phyloP scores from a whole-genome alignment of 2,888 invertebrate genomes.

The Agrilus biguttatus region DNA sequence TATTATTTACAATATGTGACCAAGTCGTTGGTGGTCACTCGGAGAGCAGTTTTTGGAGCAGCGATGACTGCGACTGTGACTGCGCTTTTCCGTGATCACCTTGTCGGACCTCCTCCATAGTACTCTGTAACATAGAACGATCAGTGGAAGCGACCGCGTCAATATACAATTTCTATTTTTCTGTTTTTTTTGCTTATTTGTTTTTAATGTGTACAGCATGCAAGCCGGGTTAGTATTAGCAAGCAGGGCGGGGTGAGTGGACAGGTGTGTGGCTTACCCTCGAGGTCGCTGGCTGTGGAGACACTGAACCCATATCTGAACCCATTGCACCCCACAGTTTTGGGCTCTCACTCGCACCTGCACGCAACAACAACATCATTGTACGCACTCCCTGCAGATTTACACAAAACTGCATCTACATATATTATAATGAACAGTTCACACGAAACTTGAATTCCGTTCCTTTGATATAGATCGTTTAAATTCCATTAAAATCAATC shows the following conservation, averaged over 20 bases:
- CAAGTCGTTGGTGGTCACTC: slow-evolving; percentile 44
- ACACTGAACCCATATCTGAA: slow-evolving; percentile 37
- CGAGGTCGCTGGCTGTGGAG: slow-evolving; percentile 40
- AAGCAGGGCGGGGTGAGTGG: slow-evolving; percentile 23
- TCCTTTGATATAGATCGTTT: neutral
- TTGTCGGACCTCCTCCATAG: slow-evolving; percentile 58
- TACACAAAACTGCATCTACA: slow-evolving; percentile 8
- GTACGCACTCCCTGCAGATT: slow-evolving; percentile 28
- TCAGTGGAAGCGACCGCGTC: neutral
- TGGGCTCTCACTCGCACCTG: slow-evolving; percentile 39
- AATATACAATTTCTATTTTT: neutral
- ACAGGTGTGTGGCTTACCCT: slow-evolving; percentile 42
- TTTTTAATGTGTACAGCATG: slow-evolving; percentile 10
- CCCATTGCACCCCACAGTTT: slow-evolving; percentile 39
- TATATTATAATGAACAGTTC: neutral
- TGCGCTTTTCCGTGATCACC: slow-evolving; percentile 46
- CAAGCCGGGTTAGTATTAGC: slow-evolving; percentile 20
- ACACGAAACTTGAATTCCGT: neutral
- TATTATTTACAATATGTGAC: slow-evolving; percentile 23
- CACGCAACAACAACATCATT: slow-evolving; percentile 34
- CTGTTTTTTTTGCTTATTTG: too few species aligned
- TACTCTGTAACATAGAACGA: slow-evolving; percentile 40
- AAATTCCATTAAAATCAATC: neutral
- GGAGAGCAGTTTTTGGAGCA: slow-evolving; percentile 74
- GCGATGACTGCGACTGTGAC: slow-evolving; percentile 46